Conservation (phyloP, 2,888 invertebrate genomes). For the Brachylomia viminalis region DNA sequence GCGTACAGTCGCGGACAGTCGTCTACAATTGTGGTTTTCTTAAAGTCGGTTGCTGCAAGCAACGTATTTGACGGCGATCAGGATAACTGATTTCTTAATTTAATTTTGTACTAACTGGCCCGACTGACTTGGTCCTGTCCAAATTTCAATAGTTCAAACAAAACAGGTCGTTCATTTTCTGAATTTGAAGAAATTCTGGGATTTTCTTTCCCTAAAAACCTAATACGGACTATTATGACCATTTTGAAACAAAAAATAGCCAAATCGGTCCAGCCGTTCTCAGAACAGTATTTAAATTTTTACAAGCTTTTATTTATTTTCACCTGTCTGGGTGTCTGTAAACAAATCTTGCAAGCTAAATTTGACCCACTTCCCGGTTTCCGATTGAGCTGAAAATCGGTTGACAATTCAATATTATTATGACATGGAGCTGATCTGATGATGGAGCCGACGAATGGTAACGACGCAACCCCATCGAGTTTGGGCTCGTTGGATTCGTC, state of each 20-base stretch:
- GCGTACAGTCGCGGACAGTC: neutral
- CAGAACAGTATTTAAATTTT: neutral
- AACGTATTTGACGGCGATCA: neutral
- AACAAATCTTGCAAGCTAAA: no score
- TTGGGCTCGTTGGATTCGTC: no score
- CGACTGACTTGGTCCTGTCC: neutral
- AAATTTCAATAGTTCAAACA: neutral
- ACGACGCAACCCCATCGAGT: no score
- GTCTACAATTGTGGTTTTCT: neutral
- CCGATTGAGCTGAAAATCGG: no score
- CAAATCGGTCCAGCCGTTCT: neutral
- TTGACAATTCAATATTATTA: no score
- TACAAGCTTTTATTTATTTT: no score
- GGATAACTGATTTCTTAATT: neutral
- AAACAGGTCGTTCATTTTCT: neutral
- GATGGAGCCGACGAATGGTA: no score
- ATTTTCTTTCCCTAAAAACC: neutral
- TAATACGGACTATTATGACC: neutral
- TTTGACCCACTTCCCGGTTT: no score
- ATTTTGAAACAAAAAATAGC: neutral
- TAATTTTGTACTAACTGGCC: neutral
- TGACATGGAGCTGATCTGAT: no score
- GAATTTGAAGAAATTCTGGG: neutral
- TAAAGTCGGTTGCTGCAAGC: neutral
- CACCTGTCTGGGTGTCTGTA: no score